Percentiles rank a stretch among this genome's conserved stretches.
Conservation (phyloP, 1,140 invertebrate genomes). For the Drosophila pseudoananassae region DNA sequence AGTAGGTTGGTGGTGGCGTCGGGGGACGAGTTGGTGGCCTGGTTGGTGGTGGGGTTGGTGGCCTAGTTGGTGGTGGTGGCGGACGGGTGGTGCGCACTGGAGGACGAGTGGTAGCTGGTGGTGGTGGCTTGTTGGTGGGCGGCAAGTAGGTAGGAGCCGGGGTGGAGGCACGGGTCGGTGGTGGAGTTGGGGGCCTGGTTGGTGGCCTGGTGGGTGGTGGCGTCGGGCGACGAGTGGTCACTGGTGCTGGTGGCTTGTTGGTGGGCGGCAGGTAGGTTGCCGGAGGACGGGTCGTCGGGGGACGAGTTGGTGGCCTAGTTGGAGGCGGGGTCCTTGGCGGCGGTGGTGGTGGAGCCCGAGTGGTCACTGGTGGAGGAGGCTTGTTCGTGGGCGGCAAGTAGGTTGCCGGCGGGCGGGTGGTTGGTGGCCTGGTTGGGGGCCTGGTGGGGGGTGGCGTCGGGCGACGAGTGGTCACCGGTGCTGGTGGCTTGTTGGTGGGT, state of each 20-base stretch:
- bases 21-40: conserved; percentile 24
- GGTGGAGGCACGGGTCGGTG: conserved; percentile 28
- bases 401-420: conserved; percentile 31
- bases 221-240: conserved; percentile 32
- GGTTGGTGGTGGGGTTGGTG: conserved; percentile 37
- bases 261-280: conserved; percentile 39
- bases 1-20: conserved; percentile 46
- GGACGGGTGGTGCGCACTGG: conserved; percentile 36
- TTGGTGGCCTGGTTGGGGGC: conserved; percentile 18
- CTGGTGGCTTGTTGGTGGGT: conserved; percentile 16
- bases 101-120: conserved; percentile 22
- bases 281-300: conserved; percentile 29
- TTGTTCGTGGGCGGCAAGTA: conserved; percentile 47
- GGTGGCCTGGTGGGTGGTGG: conserved; percentile 28
- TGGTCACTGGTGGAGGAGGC: conserved; percentile 18
- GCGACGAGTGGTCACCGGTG: conserved; percentile 26
- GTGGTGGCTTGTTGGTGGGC: conserved; percentile 29
- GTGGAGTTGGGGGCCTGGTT: conserved; percentile 22
- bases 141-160: conserved; percentile 49
- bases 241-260: conserved; percentile 18
- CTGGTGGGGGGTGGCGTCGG: conserved; percentile 25
- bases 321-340: conserved; percentile 31
- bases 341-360: conserved; percentile 1
- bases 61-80: conserved; percentile 35
- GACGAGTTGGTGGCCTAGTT: conserved; percentile 31